These are phyloP conservation scores for Bhutanitis thaidina DNA, from an alignment of 2,888 invertebrate species.

Conservation along the genomic window DNA sequence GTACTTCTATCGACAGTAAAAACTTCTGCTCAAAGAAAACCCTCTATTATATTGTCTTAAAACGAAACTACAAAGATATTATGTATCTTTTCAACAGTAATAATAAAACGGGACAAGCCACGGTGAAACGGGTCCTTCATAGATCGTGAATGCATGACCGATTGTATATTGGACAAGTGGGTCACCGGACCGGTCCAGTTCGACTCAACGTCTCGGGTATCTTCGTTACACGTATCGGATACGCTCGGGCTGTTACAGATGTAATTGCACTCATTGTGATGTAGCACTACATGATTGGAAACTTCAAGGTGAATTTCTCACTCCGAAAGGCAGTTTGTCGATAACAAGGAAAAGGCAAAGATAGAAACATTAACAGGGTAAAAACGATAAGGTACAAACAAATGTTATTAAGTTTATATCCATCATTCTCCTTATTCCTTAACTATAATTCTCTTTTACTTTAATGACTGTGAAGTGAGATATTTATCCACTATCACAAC, in stretches of 20 bases:
- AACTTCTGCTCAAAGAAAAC: no score
- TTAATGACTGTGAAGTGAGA: no score
- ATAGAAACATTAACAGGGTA: no score
- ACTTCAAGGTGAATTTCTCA: not conserved
- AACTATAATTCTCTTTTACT: no score
- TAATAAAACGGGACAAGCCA: not conserved
- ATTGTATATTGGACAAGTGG: slow-evolving; percentile 17
- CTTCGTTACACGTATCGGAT: slow-evolving; percentile 12
- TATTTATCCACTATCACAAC: no score
- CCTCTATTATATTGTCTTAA: no score
- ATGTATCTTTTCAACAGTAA: not conserved
- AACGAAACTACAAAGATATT: not conserved
- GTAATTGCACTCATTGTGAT: slow-evolving; percentile 12
- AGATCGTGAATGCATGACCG: slow-evolving; percentile 15
- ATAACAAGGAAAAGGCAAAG: no score
- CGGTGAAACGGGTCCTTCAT: slow-evolving; percentile 18
- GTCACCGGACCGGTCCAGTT: slow-evolving; percentile 18
- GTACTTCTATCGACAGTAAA: no score
- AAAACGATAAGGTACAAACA: no score
- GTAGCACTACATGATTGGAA: not conserved
- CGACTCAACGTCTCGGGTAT: slow-evolving; percentile 16
- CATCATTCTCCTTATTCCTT: no score
- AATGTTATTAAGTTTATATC: no score
- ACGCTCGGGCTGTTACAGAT: slow-evolving; percentile 10
- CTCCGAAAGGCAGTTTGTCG: not conserved